A percentile compares a stretch with the other conserved stretches of the same genome.
These are phyloP conservation scores for Mystacornis crossleyi DNA, from an alignment of 2,113 vertebrate genomes.

Conservation along the genomic window DNA sequence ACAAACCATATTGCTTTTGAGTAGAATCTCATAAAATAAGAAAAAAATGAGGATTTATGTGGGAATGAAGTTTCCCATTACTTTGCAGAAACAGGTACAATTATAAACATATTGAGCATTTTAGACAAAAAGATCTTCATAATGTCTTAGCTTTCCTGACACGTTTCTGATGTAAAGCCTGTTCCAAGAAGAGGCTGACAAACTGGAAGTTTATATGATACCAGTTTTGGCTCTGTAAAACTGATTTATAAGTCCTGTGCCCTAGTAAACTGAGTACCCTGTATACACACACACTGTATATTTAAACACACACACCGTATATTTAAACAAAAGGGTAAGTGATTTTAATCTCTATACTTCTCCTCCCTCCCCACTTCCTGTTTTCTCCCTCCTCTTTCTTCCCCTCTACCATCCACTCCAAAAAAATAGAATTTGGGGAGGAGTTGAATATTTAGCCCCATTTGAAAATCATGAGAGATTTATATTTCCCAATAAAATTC, in stretches of 20 bases:
- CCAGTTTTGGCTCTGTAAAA: not conserved
- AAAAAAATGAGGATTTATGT: not conserved
- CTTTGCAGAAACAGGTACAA: not conserved
- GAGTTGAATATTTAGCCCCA: not conserved
- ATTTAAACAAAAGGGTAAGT: constrained; percentile 12
- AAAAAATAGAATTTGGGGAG: not conserved
- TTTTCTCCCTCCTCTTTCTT: not conserved
- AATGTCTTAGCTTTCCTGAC: not conserved
- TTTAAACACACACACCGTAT: not conserved
- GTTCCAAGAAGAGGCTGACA: not conserved
- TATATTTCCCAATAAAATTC: not conserved
- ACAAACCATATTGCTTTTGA: not conserved
- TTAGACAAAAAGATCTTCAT: not conserved
- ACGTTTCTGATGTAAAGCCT: not conserved
- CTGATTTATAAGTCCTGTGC: not conserved
- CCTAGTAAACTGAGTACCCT: not conserved
- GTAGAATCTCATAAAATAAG: not conserved
- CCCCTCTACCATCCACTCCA: rapidly evolving
- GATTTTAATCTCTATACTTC: constrained; percentile 17
- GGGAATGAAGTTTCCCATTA: not conserved
- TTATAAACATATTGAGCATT: not conserved
- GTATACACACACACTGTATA: not conserved
- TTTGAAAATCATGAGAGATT: not conserved
- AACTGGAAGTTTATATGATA: not conserved
- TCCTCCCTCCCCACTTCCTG: not conserved